Base-by-base conservation (phyloP, 2,888 invertebrate species). In the Eudasyphora cyanicolor region DNA sequence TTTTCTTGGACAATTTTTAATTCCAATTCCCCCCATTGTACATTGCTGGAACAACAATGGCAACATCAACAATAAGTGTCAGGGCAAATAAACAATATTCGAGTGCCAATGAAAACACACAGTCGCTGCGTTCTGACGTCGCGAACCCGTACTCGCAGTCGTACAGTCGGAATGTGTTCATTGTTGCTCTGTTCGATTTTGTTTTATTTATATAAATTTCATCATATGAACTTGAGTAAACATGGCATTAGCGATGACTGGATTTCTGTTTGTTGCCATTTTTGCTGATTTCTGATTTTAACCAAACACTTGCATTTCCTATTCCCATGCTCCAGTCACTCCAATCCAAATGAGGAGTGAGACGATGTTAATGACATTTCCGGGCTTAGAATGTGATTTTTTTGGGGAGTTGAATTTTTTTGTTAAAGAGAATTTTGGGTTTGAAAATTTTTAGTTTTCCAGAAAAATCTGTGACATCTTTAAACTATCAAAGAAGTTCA, bases 81-180 rank as follows among this genome's bases (percentile, higher is more conserved):
- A 82, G 75, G 69, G 76, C 82, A 83, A 84, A 84, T 81, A 84
- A 84, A 84, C 64, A 67, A 67, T 67, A 67, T 67, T 42, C 67
- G 42, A 67, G 67, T 42, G 67, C 67, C 42, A 67, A 67, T 67
- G 67, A 42, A 67, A 67, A 67, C 21, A 60, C 60, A 32, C 10
- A n/a, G n/a, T 7, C 54, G 24, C 21, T 54, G 10, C 21, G 27
- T 57, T 14, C 29, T 49, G 17, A 2, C 4, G 24, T 2, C 27
- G 27, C 14, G 8, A 54, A 14, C 49, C n/a, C 27, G 35, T 27
- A 49, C n/a, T 12, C 49, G 12, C 10, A 10, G 10, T 24, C 27
- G 24, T 57, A 27, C 57, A 32, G 14, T n/a, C 19, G 19, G 6
- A 8, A 2, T 67, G 38, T 42, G 27, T 73, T 57, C 54, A 60